These are phyloP conservation scores for Brienomyrus brachyistius DNA, from an alignment of 2,113 vertebrate species.

Conservation along the genomic window DNA sequence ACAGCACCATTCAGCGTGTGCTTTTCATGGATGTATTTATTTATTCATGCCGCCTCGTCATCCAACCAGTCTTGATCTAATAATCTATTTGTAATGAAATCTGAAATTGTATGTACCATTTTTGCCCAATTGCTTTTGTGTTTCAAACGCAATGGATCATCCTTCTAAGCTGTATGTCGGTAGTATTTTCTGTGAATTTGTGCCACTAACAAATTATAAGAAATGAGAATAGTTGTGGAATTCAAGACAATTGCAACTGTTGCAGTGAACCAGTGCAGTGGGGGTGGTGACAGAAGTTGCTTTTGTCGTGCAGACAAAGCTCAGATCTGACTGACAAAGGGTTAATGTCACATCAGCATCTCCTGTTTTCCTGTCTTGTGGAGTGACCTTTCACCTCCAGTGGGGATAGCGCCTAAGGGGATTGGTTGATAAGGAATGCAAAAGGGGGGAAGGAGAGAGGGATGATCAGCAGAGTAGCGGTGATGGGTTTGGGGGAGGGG, in stretches of 20 bases:
- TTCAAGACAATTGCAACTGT: not conserved
- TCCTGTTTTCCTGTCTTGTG: conserved; percentile 31
- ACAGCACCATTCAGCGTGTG: not conserved
- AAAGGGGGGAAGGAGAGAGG: conserved; percentile 8
- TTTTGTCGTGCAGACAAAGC: conserved; percentile 8
- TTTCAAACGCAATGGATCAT: not conserved
- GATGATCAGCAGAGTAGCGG: not conserved
- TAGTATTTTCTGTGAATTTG: not conserved
- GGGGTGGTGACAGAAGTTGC: conserved; percentile 3
- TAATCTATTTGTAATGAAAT: not conserved
- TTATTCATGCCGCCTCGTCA: not conserved
- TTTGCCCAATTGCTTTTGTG: not conserved
- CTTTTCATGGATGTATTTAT: not conserved
- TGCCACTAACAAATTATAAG: not conserved
- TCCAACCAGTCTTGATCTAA: not conserved
- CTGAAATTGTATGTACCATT: not conserved
- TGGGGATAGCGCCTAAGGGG: conserved; percentile 28
- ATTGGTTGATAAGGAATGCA: conserved; percentile 29
- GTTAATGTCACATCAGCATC: conserved; percentile 37
- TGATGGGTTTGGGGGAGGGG: conserved; percentile 15
- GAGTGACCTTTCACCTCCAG: conserved; percentile 39
- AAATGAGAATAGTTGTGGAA: conserved; percentile 8
- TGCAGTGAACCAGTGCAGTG: not conserved
- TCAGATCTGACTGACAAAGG: conserved; percentile 17
- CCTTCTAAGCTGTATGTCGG: not conserved